Conservation (phyloP, 2,888 invertebrate genomes). For the Pheosia tremula region DNA sequence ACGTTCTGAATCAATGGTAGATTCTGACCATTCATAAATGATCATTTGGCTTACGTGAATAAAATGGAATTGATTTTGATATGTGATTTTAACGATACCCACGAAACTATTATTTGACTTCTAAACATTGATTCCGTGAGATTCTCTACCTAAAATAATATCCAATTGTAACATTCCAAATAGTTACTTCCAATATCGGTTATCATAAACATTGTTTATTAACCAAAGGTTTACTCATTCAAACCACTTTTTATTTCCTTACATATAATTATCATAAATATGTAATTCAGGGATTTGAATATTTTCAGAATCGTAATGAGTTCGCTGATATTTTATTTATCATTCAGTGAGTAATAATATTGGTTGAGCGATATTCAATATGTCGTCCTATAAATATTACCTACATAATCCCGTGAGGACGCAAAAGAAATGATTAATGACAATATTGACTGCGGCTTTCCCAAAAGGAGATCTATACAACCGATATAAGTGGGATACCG, state of each 20-base stretch:
- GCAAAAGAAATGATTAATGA: conserved; percentile 2
- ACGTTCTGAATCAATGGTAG: too few relatives aligned
- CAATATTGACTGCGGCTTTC: conserved; percentile 4
- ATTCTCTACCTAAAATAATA: too few relatives aligned
- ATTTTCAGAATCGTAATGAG: conserved; percentile 13
- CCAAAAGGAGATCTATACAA: neutral
- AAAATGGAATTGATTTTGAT: too few relatives aligned
- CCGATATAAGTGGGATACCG: neutral
- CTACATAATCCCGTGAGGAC: neutral
- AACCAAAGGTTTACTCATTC: conserved; percentile 37
- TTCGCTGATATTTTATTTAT: conserved; percentile 19
- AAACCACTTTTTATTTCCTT: conserved; percentile 23
- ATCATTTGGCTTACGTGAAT: too few relatives aligned
- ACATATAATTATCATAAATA: conserved; percentile 32
- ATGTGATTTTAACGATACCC: too few relatives aligned
- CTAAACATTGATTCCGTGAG: too few relatives aligned
- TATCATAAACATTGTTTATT: conserved; percentile 42
- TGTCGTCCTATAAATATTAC: conserved; percentile 10
- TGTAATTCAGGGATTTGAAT: conserved; percentile 26
- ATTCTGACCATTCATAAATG: too few relatives aligned
- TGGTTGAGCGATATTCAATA: conserved; percentile 20
- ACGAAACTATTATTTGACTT: too few relatives aligned
- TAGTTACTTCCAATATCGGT: neutral
- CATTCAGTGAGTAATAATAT: conserved; percentile 16
- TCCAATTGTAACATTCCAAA: conserved; percentile 15